These are phyloP conservation scores for Drosophila gunungcola DNA, from an alignment of 1,140 invertebrate species.

Conservation along the genomic window DNA sequence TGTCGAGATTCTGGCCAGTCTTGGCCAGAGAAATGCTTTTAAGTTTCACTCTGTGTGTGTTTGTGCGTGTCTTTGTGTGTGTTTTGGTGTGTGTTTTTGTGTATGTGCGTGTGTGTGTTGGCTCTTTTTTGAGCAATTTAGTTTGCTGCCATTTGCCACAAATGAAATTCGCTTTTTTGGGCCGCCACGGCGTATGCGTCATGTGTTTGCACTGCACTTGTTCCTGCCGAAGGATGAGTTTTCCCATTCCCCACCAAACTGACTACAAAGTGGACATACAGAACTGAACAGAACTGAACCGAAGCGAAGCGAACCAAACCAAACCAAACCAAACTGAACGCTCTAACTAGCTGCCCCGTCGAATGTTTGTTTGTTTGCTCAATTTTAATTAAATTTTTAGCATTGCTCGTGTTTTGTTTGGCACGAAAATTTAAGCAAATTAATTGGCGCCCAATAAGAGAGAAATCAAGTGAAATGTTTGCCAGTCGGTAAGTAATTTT, in stretches of 20 bases:
- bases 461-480: slow-evolving; percentile 43
- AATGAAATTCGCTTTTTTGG: slow-evolving; percentile 69
- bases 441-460: slow-evolving; percentile 50
- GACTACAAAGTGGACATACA: slow-evolving; percentile 18
- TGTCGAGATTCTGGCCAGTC: slow-evolving; percentile 29
- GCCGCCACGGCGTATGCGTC: slow-evolving; percentile 51
- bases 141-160: slow-evolving; percentile 65
- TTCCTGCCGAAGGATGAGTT: slow-evolving; percentile 23
- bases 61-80: not conserved
- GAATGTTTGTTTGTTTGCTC: slow-evolving; percentile 37
- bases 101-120: slow-evolving; percentile 18
- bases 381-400: slow-evolving; percentile 74
- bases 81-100: not conserved
- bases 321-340: slow-evolving; percentile 2
- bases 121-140: slow-evolving; percentile 60
- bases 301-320: not conserved
- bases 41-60: not conserved
- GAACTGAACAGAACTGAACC: too few relatives aligned
- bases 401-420: slow-evolving; percentile 52
- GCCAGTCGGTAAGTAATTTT: slow-evolving; percentile 58
- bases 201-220: slow-evolving; percentile 72
- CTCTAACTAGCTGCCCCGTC: slow-evolving; percentile 33
- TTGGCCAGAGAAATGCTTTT: slow-evolving; percentile 21
- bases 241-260: not conserved
- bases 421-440: slow-evolving; percentile 60